Base-by-base conservation (phyloP, 2,113 vertebrate species). In the Saccopteryx bilineata region DNA sequence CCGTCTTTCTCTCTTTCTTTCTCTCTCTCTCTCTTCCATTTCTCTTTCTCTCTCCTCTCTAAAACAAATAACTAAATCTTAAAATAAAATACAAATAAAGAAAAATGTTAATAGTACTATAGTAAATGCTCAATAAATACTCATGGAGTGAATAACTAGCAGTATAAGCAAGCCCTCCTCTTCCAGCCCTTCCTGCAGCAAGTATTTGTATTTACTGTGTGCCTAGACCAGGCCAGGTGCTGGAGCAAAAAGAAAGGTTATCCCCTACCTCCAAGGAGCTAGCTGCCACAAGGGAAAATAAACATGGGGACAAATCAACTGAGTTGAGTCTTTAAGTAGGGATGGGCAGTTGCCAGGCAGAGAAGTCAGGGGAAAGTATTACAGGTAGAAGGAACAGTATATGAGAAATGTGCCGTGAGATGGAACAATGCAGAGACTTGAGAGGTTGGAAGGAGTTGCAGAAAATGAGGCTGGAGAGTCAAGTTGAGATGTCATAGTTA, bases 401-500 rank as follows among this genome's bases (percentile, higher is more conserved):
- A 0, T 66, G 60, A 52, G 9, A 26, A 68, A 15, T 26, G 23
- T 7, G 0, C 13, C 2, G 28, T 0, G 26, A 85, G 46, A 17
- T 1, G 46, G 24, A n/a, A 6, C 13, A 0, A 21, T 17, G 65
- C 56, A 5, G 71, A 39, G 63, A 28, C 26, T 0, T 15, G 21
- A 48, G 61, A 5, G 1, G 5, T 31, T 11, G 61, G 72, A 15
- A 28, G 50, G 7, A 17, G 31, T 7, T n/a, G 8, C 54, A 66
- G 85, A 23, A 52, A 39, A 8, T 13, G 56, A 93, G 31, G 50
- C 68, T 8, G 4, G 66, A 54, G 7, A 8, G 26, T n/a, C 21
- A 0, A 14, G 5, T 1, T 39, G 76, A 54, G 58, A 10, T 6
- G 2, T 0, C 0, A 31, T 33, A n/a, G 31, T 54, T 15, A 5